Base-by-base conservation (phyloP, 2,797 vertebrate genomes). In the Gouania willdenowi region DNA sequence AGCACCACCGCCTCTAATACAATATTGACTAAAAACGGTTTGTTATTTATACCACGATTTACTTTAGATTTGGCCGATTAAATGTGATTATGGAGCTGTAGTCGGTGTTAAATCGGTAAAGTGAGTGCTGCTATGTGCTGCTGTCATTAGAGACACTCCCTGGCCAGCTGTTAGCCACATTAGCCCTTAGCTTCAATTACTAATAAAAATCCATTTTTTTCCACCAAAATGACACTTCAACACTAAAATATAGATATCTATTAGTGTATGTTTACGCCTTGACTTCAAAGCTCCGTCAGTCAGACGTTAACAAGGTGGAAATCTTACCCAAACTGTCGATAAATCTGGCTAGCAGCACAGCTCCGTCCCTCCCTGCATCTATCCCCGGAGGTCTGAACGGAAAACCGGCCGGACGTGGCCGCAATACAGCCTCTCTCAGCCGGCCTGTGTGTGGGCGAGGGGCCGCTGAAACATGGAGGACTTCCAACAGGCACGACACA, bases 121-220 rank as follows among this genome's bases (percentile, higher is more conserved):
- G 20, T 6, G 6, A 30, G 0, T 3, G 6, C 36, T 37, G 11
- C 5, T 6, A 2, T 37, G 5, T 19, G 47, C n/a, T 12, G 35
- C 39, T 31, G 57, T 54, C 36, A 53, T 29, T 31, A 4, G 4
- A 44, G 67, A 58, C 72, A 53, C 75, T 80, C 77, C 75, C 75
- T 41, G 40, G 7, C 21, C 47, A 16, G 26, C 53, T 50, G 66
- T 55, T 81, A 73, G 60, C 71, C 35, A 0, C 5, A 4, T 4
- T 19, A 65, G 48, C 61, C 0, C 22, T 33, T 79, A 79, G 71
- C 77, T 1, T 60, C 14, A n/a, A 11, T 10, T 32, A 14, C 3
- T 29, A 16, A 26, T 6, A 18, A 38, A 21, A 12, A 19, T 3
- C 1, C 3, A n/a, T 7, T n/a, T 9, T 5, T 29, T 27, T 37